phyloP scores from a whole-genome alignment of 2,888 invertebrate species.

The Synergus japonicus region DNA sequence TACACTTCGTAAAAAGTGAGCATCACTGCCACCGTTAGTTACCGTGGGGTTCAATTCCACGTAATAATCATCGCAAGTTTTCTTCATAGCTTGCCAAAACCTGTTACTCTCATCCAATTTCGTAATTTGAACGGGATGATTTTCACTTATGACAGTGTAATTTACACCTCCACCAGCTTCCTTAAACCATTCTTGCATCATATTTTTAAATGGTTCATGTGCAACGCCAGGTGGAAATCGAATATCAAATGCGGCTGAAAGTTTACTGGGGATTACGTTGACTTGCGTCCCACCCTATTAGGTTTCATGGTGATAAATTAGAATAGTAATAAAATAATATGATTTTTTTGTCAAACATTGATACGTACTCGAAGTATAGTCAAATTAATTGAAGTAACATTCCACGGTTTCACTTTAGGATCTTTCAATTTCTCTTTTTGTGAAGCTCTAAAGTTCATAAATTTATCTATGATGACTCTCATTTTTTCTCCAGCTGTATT shows the following conservation, averaged over 20 bases:
- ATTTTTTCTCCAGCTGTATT: too few relatives aligned
- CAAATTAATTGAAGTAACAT: too few relatives aligned
- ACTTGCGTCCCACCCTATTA: slow-evolving; percentile 90
- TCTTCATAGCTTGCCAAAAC: slow-evolving; percentile 87
- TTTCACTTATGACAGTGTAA: slow-evolving; percentile 83
- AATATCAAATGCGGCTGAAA: slow-evolving; percentile 87
- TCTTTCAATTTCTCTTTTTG: too few relatives aligned
- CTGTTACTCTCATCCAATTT: slow-evolving; percentile 82
- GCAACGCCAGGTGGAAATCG: slow-evolving; percentile 84
- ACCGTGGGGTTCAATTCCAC: slow-evolving; percentile 80
- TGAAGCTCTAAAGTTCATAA: too few relatives aligned
- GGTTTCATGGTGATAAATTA: too few relatives aligned
- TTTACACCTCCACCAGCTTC: slow-evolving; percentile 87
- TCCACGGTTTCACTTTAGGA: too few relatives aligned
- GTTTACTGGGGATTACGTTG: slow-evolving; percentile 92
- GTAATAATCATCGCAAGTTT: slow-evolving; percentile 80
- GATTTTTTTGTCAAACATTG: too few relatives aligned
- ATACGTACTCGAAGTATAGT: too few relatives aligned
- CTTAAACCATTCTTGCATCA: slow-evolving; percentile 82
- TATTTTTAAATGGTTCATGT: slow-evolving; percentile 82
- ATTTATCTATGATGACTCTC: too few relatives aligned
- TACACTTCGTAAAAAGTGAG: too few relatives aligned
- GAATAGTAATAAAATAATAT: too few relatives aligned
- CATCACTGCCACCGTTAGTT: slow-evolving; percentile 92
- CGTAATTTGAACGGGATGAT: slow-evolving; percentile 82